Evolutionary conservation across 2,113 vertebrate species (phyloP), one percentile per base, ranked within the genome.

Genomic region (Orthonyx spaldingii): DNA sequence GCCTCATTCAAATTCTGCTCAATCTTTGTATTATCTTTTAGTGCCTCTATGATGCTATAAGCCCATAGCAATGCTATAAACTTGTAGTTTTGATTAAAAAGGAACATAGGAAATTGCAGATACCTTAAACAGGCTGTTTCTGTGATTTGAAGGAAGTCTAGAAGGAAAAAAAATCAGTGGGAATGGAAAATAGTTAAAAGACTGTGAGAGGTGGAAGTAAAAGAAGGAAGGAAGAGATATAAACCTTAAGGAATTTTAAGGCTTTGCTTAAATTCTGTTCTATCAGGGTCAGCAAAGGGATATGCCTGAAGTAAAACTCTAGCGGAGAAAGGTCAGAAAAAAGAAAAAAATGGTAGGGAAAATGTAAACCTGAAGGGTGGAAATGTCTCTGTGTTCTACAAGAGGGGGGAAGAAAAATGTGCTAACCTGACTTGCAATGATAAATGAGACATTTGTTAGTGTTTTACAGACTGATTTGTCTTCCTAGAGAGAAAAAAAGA

Each of bases 1-100:
- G 16, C 14, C 37, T 89, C 87, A 91, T 94, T 95, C 89, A 93
- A 88, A 94, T 94, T 89, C 84, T 93, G 1, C 35, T 80, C 84
- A 76, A 79, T 66, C 47, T 89, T 78, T 49, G 11, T 33, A 61
- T 91, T 93, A 87, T 93, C 66, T 87, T 89, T 30, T 44, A 75
- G 28, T 78, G 64, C 35, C 52, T 93, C 65, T 63, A 10, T 57
- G 57, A 92, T 82, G 27, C 55, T 49, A 53, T 44, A 28, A 77
- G 26, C 66, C 60, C 13, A 44, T n/a, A 94, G 37, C 42, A 85
- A 83, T 91, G 35, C 42, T 68, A 63, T 79, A 83, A 94, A 82
- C 66, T 76, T 76, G 42, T 55, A 65, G 70, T 64, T 78, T 91
- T 83, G 63, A 71, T 92, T 94, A 59, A 92, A 95, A 88, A 90